A percentile compares a stretch with the other conserved stretches of the same genome.
phyloP scores from a whole-genome alignment of 2,797 vertebrate species.

The Gallinago solitaria region DNA sequence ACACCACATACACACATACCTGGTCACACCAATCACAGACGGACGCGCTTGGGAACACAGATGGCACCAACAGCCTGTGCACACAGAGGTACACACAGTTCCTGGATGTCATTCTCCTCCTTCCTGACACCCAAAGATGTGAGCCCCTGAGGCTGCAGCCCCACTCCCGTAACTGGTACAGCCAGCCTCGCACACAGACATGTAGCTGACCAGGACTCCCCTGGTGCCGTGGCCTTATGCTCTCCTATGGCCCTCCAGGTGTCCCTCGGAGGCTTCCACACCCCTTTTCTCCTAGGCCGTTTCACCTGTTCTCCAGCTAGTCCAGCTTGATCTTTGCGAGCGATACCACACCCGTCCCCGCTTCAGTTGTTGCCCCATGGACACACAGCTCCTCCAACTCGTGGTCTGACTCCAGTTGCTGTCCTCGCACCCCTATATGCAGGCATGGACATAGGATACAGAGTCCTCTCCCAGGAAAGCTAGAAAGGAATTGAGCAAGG shows the following conservation, averaged over 20 bases:
- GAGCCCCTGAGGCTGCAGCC: neutral
- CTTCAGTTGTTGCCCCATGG: neutral
- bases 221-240: neutral
- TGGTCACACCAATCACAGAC: neutral
- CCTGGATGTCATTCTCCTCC: neutral
- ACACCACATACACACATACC: rapidly evolving
- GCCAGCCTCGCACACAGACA: neutral
- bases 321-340: neutral
- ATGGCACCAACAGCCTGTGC: neutral
- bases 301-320: neutral
- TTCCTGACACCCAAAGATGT: neutral
- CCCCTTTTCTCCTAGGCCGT: neutral
- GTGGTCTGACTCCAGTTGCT: neutral
- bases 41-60: neutral
- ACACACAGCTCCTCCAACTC: neutral
- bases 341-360: rapidly evolving
- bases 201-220: neutral
- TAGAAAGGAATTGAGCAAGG: neutral
- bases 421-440: rapidly evolving
- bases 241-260: neutral
- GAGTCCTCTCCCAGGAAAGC: neutral
- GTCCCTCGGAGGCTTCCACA: neutral
- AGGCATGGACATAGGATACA: neutral
- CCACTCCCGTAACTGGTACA: neutral
- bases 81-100: neutral